Evolutionary conservation across 2,113 vertebrate genomes (phyloP), one percentile per base, ranked within the genome.

Genomic region (Nycticorax nycticorax): DNA sequence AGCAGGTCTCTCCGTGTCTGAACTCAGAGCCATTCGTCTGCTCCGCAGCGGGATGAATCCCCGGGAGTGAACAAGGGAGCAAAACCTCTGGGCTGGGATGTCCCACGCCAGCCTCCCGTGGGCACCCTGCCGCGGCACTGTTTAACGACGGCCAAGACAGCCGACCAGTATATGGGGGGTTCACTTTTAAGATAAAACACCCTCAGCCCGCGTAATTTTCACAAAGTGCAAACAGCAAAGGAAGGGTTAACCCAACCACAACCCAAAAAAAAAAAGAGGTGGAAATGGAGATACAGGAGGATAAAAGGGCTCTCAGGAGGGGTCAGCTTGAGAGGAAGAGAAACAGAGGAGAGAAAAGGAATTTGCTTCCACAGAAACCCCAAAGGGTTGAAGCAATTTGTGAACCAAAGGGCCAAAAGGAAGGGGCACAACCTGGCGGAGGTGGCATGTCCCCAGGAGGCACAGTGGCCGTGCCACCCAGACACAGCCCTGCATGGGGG

Each of bases 51-150:
- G 77, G 71, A 4, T 52, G 32, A 73, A 60, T 27, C n/a, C 21
- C 71, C 0, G 0, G 28, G 57, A 68, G 2, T 0, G 2, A 66
- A 18, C 12, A 11, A 13, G 21, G 35, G n/a, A 45, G 4, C 5
- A 24, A 66, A 79, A 52, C 2, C 32, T 37, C 32, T 21, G 37
- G 21, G 72, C 14, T 69, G 80, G 30, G n/a, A 33, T 57, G 37
- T 45, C n/a, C 73, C 68, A 27, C 3, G 3, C 5, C 52, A 43
- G 14, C 24, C 15, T n/a, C 45, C 32, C 3, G 0, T 32, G 43
- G 43, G 23, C 21, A 28, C 14, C 19, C 4, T 20, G 33, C 63
- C 14, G 13, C 0, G 35, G 55, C 13, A 4, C 21, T 8, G 0
- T 37, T 39, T 30, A 35, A 48, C 22, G 14, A 24, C 0, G 1